Percentiles rank a stretch among this genome's conserved stretches.
Conservation (phyloP, 2,113 vertebrate genomes). For the Entomyzon cyanotis region DNA sequence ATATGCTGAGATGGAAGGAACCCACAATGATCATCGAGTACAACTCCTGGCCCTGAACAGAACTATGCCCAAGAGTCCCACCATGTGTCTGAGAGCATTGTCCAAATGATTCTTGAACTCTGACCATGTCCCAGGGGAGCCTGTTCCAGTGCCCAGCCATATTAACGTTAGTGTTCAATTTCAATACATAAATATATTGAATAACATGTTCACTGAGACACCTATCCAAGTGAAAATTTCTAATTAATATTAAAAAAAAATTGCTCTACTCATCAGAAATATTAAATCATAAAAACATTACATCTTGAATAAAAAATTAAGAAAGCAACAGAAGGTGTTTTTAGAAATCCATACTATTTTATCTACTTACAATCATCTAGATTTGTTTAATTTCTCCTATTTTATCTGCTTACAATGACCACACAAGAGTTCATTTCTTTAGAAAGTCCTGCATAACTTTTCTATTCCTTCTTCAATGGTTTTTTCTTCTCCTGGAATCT, state of each 20-base stretch:
- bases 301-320: background rate
- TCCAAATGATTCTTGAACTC: background rate
- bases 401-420: background rate
- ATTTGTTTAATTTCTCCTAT: background rate
- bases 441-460: background rate
- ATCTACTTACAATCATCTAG: background rate
- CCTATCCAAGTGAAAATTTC: background rate
- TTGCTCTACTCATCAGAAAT: background rate
- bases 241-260: background rate
- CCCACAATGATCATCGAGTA: background rate
- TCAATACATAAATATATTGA: background rate
- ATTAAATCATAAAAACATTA: background rate
- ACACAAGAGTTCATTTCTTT: background rate
- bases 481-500: background rate
- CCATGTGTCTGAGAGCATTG: background rate
- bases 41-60: background rate
- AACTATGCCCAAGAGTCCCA: background rate
- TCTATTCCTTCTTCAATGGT: background rate
- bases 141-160: background rate
- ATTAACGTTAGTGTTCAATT: background rate
- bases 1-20: background rate
- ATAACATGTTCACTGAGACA: background rate
- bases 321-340: background rate
- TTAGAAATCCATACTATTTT: background rate
- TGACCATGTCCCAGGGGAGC: background rate